Evolutionary conservation across 2,113 vertebrate species (phyloP).

Genomic region (Gulo gulo): DNA sequence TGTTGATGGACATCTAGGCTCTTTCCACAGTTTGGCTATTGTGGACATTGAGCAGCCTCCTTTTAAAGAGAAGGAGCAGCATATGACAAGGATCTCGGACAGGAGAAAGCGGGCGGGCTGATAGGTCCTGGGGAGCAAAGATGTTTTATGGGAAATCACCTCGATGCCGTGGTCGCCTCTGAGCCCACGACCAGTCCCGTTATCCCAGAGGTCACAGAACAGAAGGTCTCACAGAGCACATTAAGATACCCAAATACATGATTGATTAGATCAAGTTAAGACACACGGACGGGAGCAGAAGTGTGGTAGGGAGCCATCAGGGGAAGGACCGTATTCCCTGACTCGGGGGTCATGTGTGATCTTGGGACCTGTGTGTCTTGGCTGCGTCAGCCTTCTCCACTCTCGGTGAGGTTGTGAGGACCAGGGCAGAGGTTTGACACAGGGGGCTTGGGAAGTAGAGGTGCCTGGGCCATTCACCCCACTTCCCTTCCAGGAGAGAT

Average conservation of each 20-base stretch:
- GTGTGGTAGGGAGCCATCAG: neutral
- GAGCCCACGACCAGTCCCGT: neutral
- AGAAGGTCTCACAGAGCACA: neutral
- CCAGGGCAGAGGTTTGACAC: neutral
- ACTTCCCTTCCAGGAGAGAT: neutral
- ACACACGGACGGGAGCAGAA: neutral
- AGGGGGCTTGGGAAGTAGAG: neutral
- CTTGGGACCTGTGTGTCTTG: neutral
- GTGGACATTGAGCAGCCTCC: neutral
- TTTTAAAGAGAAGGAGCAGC: neutral
- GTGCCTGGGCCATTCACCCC: neutral
- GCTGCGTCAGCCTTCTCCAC: neutral
- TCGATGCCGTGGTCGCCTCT: fast-evolving
- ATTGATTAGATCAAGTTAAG: neutral
- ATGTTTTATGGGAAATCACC: neutral
- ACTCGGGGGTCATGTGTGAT: neutral
- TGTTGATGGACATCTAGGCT: too few species aligned
- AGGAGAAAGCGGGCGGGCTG: neutral
- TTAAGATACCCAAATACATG: neutral
- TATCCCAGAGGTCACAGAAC: neutral
- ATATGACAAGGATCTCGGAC: neutral
- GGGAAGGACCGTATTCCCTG: neutral
- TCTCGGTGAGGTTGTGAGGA: neutral
- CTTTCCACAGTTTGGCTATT: too few species aligned
- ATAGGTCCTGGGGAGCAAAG: neutral